phyloP scores from a whole-genome alignment of 2,888 invertebrate species.

The Xylota segnis region DNA sequence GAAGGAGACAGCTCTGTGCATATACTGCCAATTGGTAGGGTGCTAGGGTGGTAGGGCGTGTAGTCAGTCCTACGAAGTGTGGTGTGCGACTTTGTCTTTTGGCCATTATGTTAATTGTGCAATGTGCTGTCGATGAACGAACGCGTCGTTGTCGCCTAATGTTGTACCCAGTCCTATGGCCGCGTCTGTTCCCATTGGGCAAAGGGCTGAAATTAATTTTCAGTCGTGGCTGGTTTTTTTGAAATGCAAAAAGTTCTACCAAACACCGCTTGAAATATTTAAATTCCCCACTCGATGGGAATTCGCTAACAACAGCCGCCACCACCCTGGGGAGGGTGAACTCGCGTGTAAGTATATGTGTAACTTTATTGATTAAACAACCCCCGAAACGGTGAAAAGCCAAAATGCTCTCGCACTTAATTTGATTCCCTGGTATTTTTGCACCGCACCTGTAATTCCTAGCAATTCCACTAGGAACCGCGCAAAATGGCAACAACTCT shows the following conservation, averaged over 20 bases:
- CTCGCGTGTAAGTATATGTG: conserved; percentile 2
- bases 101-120: conserved; percentile 71
- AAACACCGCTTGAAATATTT: conserved; percentile 45
- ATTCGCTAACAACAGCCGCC: conserved; percentile 23
- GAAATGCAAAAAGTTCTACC: conserved; percentile 24
- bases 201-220: conserved; percentile 51
- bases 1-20: conserved; percentile 27
- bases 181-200: not conserved
- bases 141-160: conserved; percentile 40
- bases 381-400: conserved; percentile 34
- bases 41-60: not conserved
- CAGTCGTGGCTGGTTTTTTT: conserved; percentile 6
- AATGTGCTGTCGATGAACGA: conserved; percentile 60
- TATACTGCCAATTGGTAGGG: conserved; percentile 1
- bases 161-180: conserved; percentile 1
- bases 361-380: conserved; percentile 74
- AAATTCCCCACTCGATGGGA: conserved; percentile 48
- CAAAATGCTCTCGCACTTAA: conserved; percentile 74
- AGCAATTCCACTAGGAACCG: conserved; percentile 69
- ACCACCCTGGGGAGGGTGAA: not conserved
- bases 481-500: conserved; percentile 63
- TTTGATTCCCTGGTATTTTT: conserved; percentile 67
- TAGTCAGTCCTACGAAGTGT: conserved; percentile 17
- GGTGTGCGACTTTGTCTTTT: conserved; percentile 66
- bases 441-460: conserved; percentile 70